phyloP scores from a whole-genome alignment of 2,113 vertebrate species.

The Acinonyx jubatus region DNA sequence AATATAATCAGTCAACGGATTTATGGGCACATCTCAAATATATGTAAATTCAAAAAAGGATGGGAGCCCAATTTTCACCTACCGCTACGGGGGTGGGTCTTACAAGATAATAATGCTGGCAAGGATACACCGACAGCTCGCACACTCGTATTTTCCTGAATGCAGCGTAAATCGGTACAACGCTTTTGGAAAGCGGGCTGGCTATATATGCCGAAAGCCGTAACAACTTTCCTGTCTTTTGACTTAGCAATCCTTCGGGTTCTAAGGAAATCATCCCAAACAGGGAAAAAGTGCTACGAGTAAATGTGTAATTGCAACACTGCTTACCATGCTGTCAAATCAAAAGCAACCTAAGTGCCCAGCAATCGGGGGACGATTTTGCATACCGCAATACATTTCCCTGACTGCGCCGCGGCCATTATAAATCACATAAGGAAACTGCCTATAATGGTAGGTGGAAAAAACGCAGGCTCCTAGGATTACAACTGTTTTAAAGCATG shows the following conservation, averaged over 20 bases:
- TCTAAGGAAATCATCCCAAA: constrained; percentile 33
- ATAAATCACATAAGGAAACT: background rate
- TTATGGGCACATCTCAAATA: background rate
- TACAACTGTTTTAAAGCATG: background rate
- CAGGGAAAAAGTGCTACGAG: background rate
- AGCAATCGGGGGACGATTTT: background rate
- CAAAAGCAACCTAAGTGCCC: constrained; percentile 24
- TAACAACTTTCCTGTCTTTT: constrained; percentile 31
- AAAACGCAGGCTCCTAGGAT: background rate
- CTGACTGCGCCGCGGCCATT: background rate
- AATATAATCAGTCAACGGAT: background rate
- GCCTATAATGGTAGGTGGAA: background rate
- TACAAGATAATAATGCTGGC: background rate
- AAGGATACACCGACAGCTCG: background rate
- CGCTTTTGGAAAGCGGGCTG: constrained; percentile 33
- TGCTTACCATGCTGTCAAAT: background rate
- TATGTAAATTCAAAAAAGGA: background rate
- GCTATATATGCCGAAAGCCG: background rate
- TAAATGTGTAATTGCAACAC: background rate
- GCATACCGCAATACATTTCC: background rate
- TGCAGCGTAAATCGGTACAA: background rate
- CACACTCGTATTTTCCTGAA: background rate
- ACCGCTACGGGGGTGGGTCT: background rate
- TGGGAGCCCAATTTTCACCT: background rate
- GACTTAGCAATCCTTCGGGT: constrained; percentile 11